Evolutionary conservation across 2,797 vertebrate genomes (phyloP), one percentile per base, ranked within the genome.

Genomic region (Microtus agrestis): DNA sequence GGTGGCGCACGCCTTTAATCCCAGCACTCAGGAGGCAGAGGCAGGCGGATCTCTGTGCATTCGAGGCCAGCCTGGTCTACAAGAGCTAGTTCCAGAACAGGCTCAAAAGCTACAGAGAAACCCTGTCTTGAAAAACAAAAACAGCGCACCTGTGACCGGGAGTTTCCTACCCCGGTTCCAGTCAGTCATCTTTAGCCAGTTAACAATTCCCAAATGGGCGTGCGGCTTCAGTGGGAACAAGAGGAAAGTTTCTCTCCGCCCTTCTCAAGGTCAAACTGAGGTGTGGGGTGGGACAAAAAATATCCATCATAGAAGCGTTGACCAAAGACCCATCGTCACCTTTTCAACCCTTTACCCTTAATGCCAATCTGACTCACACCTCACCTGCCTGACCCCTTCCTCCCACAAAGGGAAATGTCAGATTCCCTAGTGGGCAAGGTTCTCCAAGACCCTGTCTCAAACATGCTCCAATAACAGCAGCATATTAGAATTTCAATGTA

Each of bases 401-500:
- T 85, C 19, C 19, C 51, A n/a, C 0, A 61, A 2, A 17, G 19
- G 31, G 48, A 84, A 94, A 80, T 14, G 6, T 40, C 65, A 65
- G n/a, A 54, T 17, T 71, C 29, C 54, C 59, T 79, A 7, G 61
- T 29, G 48, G 51, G 73, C 85, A 81, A 34, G 43, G n/a, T 80
- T 88, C 80, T 11, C 46, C 0, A 27, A 48, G 3, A 34, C 31
- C 21, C 31, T 88, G 48, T 77, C 82, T 43, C 34, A 51, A 69
- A 69, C 63, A 34, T 14, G 79, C 43, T 89, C 79, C 84, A 40
- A 56, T 34, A 56, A 9, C 40, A 90, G 29, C 29, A 46, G 11
- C 80, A 56, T 40, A 40, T 87, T 86, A 77, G 87, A 73, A 93
- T 91, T 92, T 79, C 84, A 87, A 9, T 43, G 82, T 71, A 91